These are phyloP conservation scores for Danaus chrysippus DNA, from an alignment of 2,888 invertebrate species.

Conservation along the genomic window DNA sequence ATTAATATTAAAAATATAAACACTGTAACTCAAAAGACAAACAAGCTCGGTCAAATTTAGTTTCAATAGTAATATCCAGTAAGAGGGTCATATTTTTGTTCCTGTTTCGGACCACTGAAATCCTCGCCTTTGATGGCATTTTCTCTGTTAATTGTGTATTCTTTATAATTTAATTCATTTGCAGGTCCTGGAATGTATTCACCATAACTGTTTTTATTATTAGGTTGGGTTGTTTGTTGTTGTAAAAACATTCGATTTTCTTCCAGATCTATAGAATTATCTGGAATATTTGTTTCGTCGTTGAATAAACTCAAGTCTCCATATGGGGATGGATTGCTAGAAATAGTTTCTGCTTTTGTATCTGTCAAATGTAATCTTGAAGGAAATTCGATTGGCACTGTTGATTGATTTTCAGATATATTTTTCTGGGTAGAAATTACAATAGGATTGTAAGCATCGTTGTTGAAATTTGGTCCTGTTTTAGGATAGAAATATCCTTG, in stretches of 20 bases:
- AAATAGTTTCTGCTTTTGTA: background rate
- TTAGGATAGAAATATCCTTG: background rate
- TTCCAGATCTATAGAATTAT: background rate
- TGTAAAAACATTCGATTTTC: background rate
- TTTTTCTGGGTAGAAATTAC: background rate
- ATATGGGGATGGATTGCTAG: background rate
- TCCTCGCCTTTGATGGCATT: conserved; percentile 50
- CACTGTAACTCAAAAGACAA: background rate
- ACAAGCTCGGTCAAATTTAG: background rate
- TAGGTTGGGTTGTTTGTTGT: background rate
- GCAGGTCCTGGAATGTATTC: background rate
- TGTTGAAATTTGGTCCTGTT: background rate
- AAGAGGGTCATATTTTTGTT: conserved; percentile 52
- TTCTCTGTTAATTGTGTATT: conserved; percentile 26
- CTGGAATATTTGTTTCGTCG: background rate
- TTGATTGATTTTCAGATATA: background rate
- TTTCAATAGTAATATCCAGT: conserved; percentile 61
- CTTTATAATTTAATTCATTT: conserved; percentile 6
- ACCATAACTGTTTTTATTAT: background rate
- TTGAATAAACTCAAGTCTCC: background rate
- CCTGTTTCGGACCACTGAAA: conserved; percentile 59
- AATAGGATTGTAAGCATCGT: background rate
- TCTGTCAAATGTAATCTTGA: background rate
- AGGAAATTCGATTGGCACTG: background rate
- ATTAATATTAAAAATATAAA: no score